Percentiles rank a stretch among this genome's conserved stretches.
Evolutionary conservation across 1,140 invertebrate genomes (phyloP).

Genomic region (Choristoneura fumiferana): DNA sequence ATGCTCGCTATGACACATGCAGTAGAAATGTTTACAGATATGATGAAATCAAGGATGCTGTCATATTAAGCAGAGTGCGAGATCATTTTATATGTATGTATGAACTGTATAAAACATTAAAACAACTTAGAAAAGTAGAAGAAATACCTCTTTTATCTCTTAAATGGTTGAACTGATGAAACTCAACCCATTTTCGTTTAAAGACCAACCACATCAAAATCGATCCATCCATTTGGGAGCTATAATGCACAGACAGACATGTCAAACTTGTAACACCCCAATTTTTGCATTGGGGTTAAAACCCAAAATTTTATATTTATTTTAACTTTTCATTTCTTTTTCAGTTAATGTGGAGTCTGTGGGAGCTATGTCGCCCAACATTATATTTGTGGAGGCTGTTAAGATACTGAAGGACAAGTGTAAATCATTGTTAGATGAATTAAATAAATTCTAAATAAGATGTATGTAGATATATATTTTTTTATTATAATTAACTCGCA

Average conservation of each 20-base stretch:
- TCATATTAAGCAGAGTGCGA: constrained; percentile 87
- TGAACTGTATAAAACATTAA: constrained; percentile 23
- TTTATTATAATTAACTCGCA: no score
- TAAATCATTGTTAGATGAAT: constrained; percentile 85
- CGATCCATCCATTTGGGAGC: no score
- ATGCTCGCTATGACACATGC: constrained; percentile 94
- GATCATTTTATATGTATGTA: constrained; percentile 98
- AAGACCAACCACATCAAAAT: no score
- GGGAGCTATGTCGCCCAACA: constrained; percentile 88
- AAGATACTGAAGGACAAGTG: constrained; percentile 94
- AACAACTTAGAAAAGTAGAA: no score
- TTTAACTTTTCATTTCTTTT: constrained; percentile 72
- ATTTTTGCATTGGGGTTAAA: constrained; percentile 17
- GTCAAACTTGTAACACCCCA: no score
- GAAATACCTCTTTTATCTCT: no score
- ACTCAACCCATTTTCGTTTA: no score
- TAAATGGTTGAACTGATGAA: no score
- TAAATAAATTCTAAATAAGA: constrained; percentile 59
- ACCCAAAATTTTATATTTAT: constrained; percentile 18
- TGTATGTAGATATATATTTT: no score
- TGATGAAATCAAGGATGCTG: constrained; percentile 92
- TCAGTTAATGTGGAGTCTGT: constrained; percentile 96
- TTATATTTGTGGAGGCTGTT: constrained; percentile 93
- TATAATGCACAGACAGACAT: no score
- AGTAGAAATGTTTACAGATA: constrained; percentile 95